A percentile compares a stretch with the other conserved stretches of the same genome.
These are phyloP conservation scores for Phrynocephalus guinanensis DNA, from an alignment of 2,797 vertebrate genomes.

Conservation along the genomic window DNA sequence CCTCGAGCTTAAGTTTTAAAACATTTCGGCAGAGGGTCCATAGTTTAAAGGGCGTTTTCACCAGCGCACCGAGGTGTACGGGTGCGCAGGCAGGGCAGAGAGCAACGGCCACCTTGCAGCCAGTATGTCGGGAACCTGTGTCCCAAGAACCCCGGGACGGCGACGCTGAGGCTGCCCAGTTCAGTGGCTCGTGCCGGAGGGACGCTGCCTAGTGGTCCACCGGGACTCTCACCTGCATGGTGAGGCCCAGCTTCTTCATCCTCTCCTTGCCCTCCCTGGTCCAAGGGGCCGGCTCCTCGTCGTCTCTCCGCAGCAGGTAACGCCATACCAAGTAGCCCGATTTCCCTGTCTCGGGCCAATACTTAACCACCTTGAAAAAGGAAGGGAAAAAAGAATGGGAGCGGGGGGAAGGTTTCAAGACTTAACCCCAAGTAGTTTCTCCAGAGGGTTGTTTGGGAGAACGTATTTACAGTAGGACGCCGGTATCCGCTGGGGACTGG, in stretches of 20 bases:
- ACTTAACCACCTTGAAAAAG: slow-evolving; percentile 87
- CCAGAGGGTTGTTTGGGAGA: neutral
- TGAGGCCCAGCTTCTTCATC: slow-evolving; percentile 91
- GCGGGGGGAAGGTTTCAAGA: neutral
- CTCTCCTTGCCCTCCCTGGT: slow-evolving; percentile 94
- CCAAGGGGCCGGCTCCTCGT: slow-evolving; percentile 94
- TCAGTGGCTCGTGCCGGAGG: neutral
- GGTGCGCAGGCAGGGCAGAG: too few relatives aligned
- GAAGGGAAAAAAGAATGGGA: neutral
- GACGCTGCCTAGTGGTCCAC: neutral
- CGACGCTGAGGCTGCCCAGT: too few relatives aligned
- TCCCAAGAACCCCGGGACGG: too few relatives aligned
- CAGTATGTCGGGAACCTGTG: too few relatives aligned
- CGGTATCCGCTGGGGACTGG: too few relatives aligned
- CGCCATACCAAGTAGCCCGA: slow-evolving; percentile 97
- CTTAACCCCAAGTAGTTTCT: neutral
- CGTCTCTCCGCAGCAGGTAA: slow-evolving; percentile 92
- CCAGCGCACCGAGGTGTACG: too few relatives aligned
- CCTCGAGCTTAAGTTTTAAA: too few relatives aligned
- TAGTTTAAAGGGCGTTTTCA: too few relatives aligned
- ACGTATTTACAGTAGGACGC: too few relatives aligned
- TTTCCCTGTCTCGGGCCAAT: slow-evolving; percentile 97
- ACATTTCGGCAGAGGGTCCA: too few relatives aligned
- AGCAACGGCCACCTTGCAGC: too few relatives aligned
- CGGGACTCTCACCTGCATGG: slow-evolving; percentile 86